These are phyloP conservation scores for Globodera rostochiensis DNA, from an alignment of 1,140 invertebrate species.

Conservation along the genomic window DNA sequence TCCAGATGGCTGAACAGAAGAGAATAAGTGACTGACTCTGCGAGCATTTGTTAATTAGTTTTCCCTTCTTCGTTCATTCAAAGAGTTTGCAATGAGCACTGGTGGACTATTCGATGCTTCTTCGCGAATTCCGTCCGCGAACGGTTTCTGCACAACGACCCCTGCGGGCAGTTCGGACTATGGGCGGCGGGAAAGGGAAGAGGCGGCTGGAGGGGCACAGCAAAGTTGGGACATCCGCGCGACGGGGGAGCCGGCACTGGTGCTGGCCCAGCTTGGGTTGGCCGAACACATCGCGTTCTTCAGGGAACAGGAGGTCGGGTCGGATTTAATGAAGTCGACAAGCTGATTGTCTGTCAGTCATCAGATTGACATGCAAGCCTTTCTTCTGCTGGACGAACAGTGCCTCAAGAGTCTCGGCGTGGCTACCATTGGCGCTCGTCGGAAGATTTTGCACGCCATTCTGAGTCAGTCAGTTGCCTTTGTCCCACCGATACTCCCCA, in stretches of 20 bases:
- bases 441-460: slow-evolving; percentile 64
- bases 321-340: not conserved
- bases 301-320: slow-evolving; percentile 57
- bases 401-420: slow-evolving; percentile 62
- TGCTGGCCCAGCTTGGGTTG: slow-evolving; percentile 60
- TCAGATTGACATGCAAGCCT: slow-evolving; percentile 65
- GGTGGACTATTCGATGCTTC: slow-evolving; percentile 1
- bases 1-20: slow-evolving; percentile 19
- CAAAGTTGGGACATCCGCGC: slow-evolving; percentile 56
- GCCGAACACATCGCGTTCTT: slow-evolving; percentile 58
- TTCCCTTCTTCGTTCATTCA: not conserved
- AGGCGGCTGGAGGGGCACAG: slow-evolving; percentile 32
- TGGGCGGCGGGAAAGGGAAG: not conserved
- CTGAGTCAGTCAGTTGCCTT: slow-evolving; percentile 39
- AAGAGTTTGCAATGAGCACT: slow-evolving; percentile 24
- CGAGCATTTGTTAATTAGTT: not conserved
- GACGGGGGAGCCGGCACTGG: slow-evolving; percentile 56
- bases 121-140: slow-evolving; percentile 17
- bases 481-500: not conserved
- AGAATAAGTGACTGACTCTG: not conserved
- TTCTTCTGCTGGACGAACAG: slow-evolving; percentile 61
- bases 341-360: not conserved
- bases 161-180: not conserved
- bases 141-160: not conserved
- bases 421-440: slow-evolving; percentile 59